Evolutionary conservation across 2,797 vertebrate genomes (phyloP).

Genomic region (Molossus molossus): DNA sequence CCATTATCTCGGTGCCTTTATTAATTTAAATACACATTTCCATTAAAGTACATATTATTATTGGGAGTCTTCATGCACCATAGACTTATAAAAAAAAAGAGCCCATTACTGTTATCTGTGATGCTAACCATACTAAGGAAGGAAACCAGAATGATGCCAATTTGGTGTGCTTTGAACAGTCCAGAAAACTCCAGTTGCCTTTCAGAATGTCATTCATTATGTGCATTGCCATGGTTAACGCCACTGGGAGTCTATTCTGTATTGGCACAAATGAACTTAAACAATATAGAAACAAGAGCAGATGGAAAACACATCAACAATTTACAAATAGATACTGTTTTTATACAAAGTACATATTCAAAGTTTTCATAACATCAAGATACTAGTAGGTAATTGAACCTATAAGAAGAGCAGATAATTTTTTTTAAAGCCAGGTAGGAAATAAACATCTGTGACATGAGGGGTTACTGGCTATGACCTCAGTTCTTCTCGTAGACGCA

Average conservation of each 20-base stretch:
- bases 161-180: background rate
- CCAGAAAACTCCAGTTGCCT: background rate
- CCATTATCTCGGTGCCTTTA: slow-evolving; percentile 23
- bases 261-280: slow-evolving; percentile 23
- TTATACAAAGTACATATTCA: background rate
- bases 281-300: background rate
- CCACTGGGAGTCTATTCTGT: background rate
- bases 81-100: background rate
- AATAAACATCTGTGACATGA: slow-evolving; percentile 68
- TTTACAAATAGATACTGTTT: slow-evolving; percentile 22
- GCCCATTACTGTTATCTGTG: background rate
- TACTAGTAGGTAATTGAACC: background rate
- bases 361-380: slow-evolving; percentile 14
- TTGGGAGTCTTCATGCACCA: background rate
- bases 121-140: background rate
- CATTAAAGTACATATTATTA: slow-evolving; percentile 34
- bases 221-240: background rate
- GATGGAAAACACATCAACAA: background rate
- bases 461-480: no score
- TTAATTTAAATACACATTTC: slow-evolving; percentile 56
- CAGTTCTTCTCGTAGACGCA: no score
- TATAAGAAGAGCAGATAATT: slow-evolving; percentile 23
- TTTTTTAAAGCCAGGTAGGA: slow-evolving; percentile 13
- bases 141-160: background rate
- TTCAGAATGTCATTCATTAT: background rate